These are phyloP conservation scores for Iselma pallidipennis DNA, from an alignment of 2,888 invertebrate genomes.

Conservation along the genomic window DNA sequence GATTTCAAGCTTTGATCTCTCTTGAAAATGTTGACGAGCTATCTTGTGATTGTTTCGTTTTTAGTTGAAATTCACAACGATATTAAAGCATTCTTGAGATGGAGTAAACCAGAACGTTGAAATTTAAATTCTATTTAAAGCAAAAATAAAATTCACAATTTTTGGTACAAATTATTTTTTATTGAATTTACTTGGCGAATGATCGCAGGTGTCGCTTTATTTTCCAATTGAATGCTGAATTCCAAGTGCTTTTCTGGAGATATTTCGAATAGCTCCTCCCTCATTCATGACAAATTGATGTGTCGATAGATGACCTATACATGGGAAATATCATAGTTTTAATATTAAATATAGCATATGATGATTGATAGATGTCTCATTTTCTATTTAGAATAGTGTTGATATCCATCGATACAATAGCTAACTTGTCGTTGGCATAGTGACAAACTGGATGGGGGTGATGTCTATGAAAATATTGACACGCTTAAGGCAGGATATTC, in stretches of 20 bases:
- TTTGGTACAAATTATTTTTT: neutral
- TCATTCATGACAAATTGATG: constrained; percentile 1
- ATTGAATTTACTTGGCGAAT: neutral
- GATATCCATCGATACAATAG: neutral
- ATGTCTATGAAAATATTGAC: neutral
- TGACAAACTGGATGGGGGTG: neutral
- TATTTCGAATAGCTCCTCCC: neutral
- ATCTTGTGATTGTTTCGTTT: too few relatives aligned
- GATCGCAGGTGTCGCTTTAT: neutral
- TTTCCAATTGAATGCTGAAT: neutral
- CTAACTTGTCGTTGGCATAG: neutral
- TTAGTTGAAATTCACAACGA: too few relatives aligned
- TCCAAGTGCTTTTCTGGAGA: neutral
- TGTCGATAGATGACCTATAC: neutral
- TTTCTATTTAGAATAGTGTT: neutral
- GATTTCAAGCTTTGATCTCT: neutral
- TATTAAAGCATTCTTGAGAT: too few relatives aligned
- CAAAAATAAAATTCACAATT: too few relatives aligned
- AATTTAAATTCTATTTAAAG: too few relatives aligned
- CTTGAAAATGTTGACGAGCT: neutral
- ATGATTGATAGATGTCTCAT: neutral
- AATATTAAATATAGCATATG: neutral
- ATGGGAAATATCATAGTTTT: neutral
- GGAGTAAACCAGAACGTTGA: too few relatives aligned
- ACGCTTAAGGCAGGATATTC: neutral